Evolutionary conservation across 2,113 vertebrate genomes (phyloP), one percentile per base, ranked within the genome.

Genomic region (Amazona guildingii): DNA sequence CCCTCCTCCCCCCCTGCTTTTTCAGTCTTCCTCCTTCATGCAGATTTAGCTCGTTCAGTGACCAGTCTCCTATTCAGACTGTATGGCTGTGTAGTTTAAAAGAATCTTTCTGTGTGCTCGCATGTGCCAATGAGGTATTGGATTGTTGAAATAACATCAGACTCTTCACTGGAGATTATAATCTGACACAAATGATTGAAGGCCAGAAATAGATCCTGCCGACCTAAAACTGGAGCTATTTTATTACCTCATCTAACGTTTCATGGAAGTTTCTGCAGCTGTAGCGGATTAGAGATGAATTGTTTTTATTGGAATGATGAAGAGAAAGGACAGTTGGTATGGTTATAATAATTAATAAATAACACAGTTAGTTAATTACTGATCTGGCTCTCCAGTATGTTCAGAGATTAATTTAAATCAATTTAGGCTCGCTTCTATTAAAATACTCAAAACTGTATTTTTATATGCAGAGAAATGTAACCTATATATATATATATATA

Each of bases 311-410:
- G 78, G 86, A 87, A 41, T 91, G 52, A 87, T 73, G 41, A 92
- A 79, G 54, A 94, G 81, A 92, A 94, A 62, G 80, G 95, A 94
- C 86, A 90, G 78, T 95, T 95, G 86, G 79, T 92, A 83, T 90
- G 76, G 90, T 86, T 96, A 82, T 93, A 86, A 67, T 94, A 94
- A 92, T 96, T 95, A 96, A 94, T 96, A 94, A 96, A 96, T 94
- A 96, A 84, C 88, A 78, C 67, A 79, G 86, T 87, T 96, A 79
- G 86, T 87, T 96, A 95, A 96, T 97, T 96, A 95, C 73, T 82
- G 61, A 95, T 52, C 62, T 92, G 83, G n/a, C 62, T 95, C 37
- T 92, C 52, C 62, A 67, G 66, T 73, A 79, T 91, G 66, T 87
- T 96, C 76, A 87, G 91, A 93, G 91, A 86, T 84, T 68, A 90